phyloP scores from a whole-genome alignment of 2,888 invertebrate species.

The Ennomos quercinarius region DNA sequence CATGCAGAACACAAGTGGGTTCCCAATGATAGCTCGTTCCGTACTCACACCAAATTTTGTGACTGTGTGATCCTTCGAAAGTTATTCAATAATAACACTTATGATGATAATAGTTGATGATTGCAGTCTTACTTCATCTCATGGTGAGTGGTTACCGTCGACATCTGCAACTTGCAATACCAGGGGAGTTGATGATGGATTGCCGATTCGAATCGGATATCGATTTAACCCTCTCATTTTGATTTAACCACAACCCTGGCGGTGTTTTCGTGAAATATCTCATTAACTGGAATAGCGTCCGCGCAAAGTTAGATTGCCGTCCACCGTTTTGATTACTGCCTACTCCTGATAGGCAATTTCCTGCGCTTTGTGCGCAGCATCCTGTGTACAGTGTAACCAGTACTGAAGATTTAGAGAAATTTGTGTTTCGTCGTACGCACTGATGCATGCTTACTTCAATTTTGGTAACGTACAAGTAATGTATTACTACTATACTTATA shows the following conservation, averaged over 20 bases:
- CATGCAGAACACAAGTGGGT: no score
- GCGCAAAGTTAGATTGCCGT: constrained; percentile 75
- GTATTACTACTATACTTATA: no score
- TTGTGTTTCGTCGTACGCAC: constrained; percentile 18
- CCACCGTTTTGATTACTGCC: constrained; percentile 67
- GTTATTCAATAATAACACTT: no score
- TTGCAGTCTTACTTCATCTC: no score
- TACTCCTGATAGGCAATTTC: constrained; percentile 81
- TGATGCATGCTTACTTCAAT: neutral
- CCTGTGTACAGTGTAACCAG: constrained; percentile 41
- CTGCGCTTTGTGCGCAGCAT: constrained; percentile 77
- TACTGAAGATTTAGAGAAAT: constrained; percentile 9
- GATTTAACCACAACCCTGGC: constrained; percentile 20
- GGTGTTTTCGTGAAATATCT: constrained; percentile 63
- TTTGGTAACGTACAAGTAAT: neutral
- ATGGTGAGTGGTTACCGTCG: no score
- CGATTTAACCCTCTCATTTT: constrained; percentile 29
- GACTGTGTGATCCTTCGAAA: no score
- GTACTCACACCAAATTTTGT: no score
- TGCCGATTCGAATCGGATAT: constrained; percentile 14
- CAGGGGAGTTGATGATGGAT: no score
- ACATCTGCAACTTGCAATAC: no score
- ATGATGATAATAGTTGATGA: no score
- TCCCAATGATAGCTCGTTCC: no score
- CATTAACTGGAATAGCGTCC: constrained; percentile 69